These are phyloP conservation scores for Ectemnius lituratus DNA, from an alignment of 2,888 invertebrate species.

Conservation along the genomic window DNA sequence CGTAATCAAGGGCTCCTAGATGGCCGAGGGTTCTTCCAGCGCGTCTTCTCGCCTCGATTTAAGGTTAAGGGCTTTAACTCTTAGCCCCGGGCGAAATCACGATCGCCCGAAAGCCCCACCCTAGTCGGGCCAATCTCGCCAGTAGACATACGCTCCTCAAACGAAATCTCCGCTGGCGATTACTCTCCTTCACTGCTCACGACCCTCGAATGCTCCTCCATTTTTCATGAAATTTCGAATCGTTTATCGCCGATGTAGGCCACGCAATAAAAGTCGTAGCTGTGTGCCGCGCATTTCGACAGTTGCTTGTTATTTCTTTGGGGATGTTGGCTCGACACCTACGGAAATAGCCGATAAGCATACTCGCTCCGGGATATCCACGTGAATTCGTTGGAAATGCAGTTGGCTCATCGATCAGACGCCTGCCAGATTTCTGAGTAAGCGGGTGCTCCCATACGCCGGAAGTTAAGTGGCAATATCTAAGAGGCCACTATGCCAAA, in stretches of 20 bases:
- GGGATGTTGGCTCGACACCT: not conserved
- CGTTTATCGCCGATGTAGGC: no score
- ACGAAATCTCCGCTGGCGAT: constrained; percentile 2
- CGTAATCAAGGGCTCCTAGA: constrained; percentile 44
- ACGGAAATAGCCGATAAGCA: not conserved
- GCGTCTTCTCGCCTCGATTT: constrained; percentile 8
- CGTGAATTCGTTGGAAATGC: not conserved
- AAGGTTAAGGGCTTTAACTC: constrained; percentile 19
- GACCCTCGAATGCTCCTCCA: not conserved
- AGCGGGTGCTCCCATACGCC: not conserved
- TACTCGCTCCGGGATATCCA: not conserved
- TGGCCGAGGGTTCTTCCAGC: constrained; percentile 32
- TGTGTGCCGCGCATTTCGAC: no score
- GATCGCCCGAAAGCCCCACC: not conserved
- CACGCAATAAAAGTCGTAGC: no score
- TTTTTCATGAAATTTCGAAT: no score
- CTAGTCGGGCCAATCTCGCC: not conserved
- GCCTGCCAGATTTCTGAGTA: constrained; percentile 1
- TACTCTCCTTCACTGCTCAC: constrained; percentile 1
- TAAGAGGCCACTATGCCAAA: not conserved
- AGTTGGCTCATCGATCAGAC: not conserved
- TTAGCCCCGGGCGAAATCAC: not conserved
- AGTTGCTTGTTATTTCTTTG: no score
- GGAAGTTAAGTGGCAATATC: not conserved
- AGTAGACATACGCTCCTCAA: not conserved